A percentile compares a stretch with the other conserved stretches of the same genome.
Conservation (phyloP, 2,113 vertebrate genomes). For the Xenopus laevis region DNA sequence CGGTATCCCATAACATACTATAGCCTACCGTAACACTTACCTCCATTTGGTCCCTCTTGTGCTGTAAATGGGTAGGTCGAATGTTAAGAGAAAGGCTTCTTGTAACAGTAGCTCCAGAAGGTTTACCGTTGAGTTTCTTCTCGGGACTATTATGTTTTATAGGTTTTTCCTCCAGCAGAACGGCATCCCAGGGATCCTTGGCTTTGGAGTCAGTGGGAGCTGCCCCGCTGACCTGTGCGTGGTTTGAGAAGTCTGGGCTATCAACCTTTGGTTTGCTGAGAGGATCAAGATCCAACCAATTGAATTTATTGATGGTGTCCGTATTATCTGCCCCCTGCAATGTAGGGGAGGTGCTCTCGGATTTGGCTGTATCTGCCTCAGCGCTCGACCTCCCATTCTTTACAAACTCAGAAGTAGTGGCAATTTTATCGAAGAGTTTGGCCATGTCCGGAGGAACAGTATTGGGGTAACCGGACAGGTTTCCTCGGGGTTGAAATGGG, state of each 20-base stretch:
- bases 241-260: constrained; percentile 57
- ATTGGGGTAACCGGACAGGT: constrained; percentile 62
- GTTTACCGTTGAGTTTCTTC: constrained; percentile 70
- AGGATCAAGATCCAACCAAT: constrained; percentile 95
- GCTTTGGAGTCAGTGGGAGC: constrained; percentile 53
- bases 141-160: constrained; percentile 56
- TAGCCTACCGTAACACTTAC: too few relatives aligned
- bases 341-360: constrained; percentile 62
- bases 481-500: constrained; percentile 67
- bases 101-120: constrained; percentile 74
- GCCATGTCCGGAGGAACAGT: constrained; percentile 85
- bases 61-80: constrained; percentile 60
- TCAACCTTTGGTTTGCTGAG: constrained; percentile 85
- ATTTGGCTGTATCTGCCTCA: constrained; percentile 66
- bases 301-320: constrained; percentile 74
- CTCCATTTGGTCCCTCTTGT: constrained; percentile 71
- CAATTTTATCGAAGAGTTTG: constrained; percentile 92
- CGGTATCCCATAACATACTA: too few relatives aligned
- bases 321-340: constrained; percentile 63
- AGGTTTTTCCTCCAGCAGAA: constrained; percentile 80
- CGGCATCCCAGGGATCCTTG: constrained; percentile 95
- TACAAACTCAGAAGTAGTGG: constrained; percentile 91
- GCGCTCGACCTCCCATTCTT: constrained; percentile 80
- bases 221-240: constrained; percentile 46
- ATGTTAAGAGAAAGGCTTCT: constrained; percentile 87